These are phyloP conservation scores for Limenitis camilla DNA, from an alignment of 2,888 invertebrate species.

Conservation along the genomic window DNA sequence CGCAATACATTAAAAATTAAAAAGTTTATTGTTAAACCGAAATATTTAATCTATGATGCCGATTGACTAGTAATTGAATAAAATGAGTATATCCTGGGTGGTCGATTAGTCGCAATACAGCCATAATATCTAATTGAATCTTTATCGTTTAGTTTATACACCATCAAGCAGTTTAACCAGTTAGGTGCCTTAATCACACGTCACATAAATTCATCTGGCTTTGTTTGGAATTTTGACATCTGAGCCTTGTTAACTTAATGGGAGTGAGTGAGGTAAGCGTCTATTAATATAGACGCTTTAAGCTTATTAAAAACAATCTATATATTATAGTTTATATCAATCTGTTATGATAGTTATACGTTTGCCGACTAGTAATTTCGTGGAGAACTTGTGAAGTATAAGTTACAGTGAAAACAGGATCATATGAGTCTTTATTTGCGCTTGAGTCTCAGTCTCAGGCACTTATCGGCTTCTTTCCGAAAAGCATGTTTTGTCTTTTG, in stretches of 20 bases:
- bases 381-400: no score
- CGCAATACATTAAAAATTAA: no score
- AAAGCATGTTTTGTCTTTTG: no score
- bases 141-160: conserved; percentile 4
- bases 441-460: no score
- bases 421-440: no score
- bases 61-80: not conserved
- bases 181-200: conserved; percentile 8
- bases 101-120: not conserved
- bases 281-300: no score
- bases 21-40: not conserved
- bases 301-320: not conserved
- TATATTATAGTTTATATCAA: no score
- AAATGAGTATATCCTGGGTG: not conserved
- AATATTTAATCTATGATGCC: not conserved
- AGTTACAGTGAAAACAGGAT: no score
- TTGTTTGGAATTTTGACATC: not conserved
- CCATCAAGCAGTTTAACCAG: conserved; percentile 6
- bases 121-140: conserved; percentile 1
- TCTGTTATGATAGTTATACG: no score
- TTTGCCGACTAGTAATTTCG: no score
- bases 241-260: not conserved
- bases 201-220: conserved; percentile 12
- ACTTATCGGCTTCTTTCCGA: no score
- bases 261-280: no score